These are phyloP conservation scores for Steatornis caripensis DNA, from an alignment of 2,113 vertebrate genomes.

Conservation along the genomic window DNA sequence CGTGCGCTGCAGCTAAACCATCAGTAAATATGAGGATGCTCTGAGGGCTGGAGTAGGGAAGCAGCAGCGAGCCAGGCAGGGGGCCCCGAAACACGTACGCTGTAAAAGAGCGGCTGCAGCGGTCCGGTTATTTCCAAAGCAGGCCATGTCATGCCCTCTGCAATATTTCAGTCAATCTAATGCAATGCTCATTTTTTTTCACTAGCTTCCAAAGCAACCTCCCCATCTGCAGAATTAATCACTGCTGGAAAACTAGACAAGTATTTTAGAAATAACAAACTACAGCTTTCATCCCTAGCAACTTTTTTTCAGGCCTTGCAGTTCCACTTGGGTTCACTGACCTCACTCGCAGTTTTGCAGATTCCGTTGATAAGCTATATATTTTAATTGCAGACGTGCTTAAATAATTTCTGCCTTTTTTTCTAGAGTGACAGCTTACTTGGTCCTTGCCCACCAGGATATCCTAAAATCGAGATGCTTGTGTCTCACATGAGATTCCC, in stretches of 20 bases:
- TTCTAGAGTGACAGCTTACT: neutral
- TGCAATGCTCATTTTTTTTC: neutral
- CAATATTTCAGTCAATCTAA: neutral
- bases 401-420: neutral
- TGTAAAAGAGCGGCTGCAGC: rapidly evolving
- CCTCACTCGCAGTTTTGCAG: neutral
- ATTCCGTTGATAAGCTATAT: neutral
- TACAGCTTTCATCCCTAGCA: neutral
- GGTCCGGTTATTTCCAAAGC: neutral
- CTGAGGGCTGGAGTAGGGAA: neutral
- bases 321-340: neutral
- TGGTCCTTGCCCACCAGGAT: neutral
- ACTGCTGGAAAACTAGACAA: neutral
- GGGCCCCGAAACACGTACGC: neutral
- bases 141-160: neutral
- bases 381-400: rapidly evolving
- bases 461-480: neutral
- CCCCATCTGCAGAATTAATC: constrained; percentile 27
- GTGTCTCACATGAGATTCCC: neutral
- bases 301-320: neutral
- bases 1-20: neutral
- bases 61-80: neutral
- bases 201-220: neutral
- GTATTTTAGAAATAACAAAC: neutral
- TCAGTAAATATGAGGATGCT: neutral